Conservation (phyloP, 1,140 invertebrate species). For the Ridgeia piscesae region DNA sequence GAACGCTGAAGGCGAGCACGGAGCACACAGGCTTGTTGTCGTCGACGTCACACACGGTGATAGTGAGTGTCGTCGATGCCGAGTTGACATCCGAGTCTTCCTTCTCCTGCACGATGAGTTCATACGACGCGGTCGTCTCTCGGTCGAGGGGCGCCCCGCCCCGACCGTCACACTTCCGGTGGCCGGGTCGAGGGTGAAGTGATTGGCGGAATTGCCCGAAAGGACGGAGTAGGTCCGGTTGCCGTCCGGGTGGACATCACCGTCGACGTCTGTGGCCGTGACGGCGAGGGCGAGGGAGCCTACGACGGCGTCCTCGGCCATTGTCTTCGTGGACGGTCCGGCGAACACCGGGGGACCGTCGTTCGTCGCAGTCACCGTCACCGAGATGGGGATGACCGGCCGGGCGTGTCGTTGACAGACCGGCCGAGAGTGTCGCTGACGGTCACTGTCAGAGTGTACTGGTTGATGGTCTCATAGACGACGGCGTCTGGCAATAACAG, state of each 20-base stretch:
- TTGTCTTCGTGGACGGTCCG: neutral
- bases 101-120: neutral
- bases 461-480: constrained; percentile 38
- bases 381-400: constrained; percentile 8
- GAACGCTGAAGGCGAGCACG: neutral
- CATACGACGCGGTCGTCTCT: constrained; percentile 10
- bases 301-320: neutral
- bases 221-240: neutral
- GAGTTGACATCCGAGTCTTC: constrained; percentile 6
- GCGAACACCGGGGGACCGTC: constrained; percentile 18
- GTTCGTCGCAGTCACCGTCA: neutral
- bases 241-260: neutral
- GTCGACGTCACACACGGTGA: constrained; percentile 41
- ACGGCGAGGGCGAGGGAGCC: neutral
- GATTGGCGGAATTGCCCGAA: neutral
- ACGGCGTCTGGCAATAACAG: constrained; percentile 28
- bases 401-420: too few species aligned
- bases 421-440: constrained; percentile 31
- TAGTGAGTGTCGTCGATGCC: constrained; percentile 21
- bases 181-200: constrained; percentile 11
- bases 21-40: constrained; percentile 36
- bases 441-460: constrained; percentile 32
- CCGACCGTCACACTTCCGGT: constrained; percentile 5
- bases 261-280: constrained; percentile 17
- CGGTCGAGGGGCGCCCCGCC: constrained; percentile 14